Evolutionary conservation across 2,888 invertebrate species (phyloP).

Genomic region (Drosophila kanekoi): DNA sequence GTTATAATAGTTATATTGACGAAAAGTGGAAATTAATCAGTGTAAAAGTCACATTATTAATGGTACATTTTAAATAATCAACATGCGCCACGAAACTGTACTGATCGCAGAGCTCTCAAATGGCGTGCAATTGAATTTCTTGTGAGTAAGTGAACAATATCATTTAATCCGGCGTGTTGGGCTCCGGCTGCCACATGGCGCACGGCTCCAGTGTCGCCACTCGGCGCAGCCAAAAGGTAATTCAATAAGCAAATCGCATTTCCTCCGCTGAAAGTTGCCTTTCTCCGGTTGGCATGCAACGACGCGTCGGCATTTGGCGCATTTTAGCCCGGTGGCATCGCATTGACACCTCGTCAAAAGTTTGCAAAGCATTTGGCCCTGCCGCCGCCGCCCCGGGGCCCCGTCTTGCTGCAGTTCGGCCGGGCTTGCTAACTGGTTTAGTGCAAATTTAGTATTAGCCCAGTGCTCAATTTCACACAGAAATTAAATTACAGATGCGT

Average conservation of each 20-base stretch:
- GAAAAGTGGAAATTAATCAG: too few species aligned
- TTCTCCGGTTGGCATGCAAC: background rate
- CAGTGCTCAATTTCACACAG: constrained; percentile 76
- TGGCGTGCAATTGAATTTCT: constrained; percentile 11
- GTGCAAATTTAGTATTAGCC: constrained; percentile 78
- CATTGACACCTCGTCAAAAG: constrained; percentile 79
- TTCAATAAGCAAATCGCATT: constrained; percentile 78
- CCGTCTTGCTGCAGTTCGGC: constrained; percentile 20
- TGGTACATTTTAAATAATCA: too few species aligned
- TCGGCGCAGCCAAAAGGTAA: constrained; percentile 47
- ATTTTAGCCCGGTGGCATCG: constrained; percentile 55
- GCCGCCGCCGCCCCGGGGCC: background rate
- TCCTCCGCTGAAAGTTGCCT: constrained; percentile 67
- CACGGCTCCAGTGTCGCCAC: constrained; percentile 24
- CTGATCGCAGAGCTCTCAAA: background rate
- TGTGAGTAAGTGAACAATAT: constrained; percentile 35
- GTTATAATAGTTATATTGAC: too few species aligned
- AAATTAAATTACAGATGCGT: constrained; percentile 76
- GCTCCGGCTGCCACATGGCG: constrained; percentile 6
- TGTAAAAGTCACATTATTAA: too few species aligned
- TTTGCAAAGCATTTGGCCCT: constrained; percentile 38
- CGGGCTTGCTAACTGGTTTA: constrained; percentile 73
- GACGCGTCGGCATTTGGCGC: constrained; percentile 20
- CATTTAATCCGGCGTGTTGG: constrained; percentile 39
- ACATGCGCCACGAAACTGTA: too few species aligned